Evolutionary conservation across 2,888 invertebrate genomes (phyloP).

Genomic region (Drosophila algonquin): DNA sequence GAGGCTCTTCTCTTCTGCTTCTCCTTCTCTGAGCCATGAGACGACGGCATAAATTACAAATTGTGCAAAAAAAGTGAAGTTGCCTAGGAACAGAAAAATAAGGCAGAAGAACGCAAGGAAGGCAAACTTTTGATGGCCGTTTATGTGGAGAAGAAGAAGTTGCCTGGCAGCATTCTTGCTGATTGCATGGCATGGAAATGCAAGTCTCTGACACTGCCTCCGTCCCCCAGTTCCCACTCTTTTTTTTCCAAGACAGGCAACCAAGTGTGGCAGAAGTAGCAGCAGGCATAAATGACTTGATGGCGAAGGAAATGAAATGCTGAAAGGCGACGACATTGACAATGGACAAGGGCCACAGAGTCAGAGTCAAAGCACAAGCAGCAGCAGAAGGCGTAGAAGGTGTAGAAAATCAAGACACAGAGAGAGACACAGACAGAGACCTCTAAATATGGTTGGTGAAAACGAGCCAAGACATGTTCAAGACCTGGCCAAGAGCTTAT

Average conservation of each 20-base stretch:
- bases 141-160: slow-evolving; percentile 57
- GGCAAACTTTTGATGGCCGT: slow-evolving; percentile 63
- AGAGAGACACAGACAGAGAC: slow-evolving; percentile 30
- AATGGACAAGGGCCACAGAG: slow-evolving; percentile 55
- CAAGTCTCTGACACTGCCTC: slow-evolving; percentile 28
- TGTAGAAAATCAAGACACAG: slow-evolving; percentile 48
- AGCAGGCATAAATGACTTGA: slow-evolving; percentile 54
- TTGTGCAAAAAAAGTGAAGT: slow-evolving; percentile 53
- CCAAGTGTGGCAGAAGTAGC: slow-evolving; percentile 63
- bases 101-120: slow-evolving; percentile 37
- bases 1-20: slow-evolving; percentile 36
- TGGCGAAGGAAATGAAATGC: slow-evolving; percentile 66
- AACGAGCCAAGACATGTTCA: slow-evolving; percentile 54
- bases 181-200: slow-evolving; percentile 55
- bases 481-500: slow-evolving; percentile 63
- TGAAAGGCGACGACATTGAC: slow-evolving; percentile 78
- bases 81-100: slow-evolving; percentile 46
- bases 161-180: slow-evolving; percentile 67
- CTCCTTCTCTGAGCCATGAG: slow-evolving; percentile 46
- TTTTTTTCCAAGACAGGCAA: slow-evolving; percentile 26
- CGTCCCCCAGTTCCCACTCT: slow-evolving; percentile 30
- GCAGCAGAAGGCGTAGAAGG: slow-evolving; percentile 47
- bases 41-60: slow-evolving; percentile 73
- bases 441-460: slow-evolving; percentile 11
- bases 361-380: slow-evolving; percentile 17